A percentile compares a stretch with the other conserved stretches of the same genome.
These are phyloP conservation scores for Callipepla squamata DNA, from an alignment of 2,113 vertebrate species.

Conservation along the genomic window DNA sequence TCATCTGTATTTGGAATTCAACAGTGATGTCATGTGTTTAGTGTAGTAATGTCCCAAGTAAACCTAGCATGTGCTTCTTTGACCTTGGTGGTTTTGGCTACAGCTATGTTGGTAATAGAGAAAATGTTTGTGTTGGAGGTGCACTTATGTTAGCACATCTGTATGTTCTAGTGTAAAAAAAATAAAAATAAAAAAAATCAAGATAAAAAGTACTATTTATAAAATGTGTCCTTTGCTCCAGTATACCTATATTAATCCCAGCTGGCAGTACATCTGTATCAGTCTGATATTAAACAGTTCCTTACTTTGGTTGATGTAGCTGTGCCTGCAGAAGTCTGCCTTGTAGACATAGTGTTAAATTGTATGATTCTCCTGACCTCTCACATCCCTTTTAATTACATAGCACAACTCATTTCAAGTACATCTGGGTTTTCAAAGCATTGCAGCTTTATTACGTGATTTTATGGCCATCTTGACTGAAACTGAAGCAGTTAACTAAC, in stretches of 20 bases:
- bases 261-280: neutral
- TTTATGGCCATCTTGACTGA: slow-evolving; percentile 62
- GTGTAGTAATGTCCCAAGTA: slow-evolving; percentile 4
- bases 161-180: neutral
- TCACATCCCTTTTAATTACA: slow-evolving; percentile 56
- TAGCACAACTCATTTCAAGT: slow-evolving; percentile 41
- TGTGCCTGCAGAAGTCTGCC: neutral
- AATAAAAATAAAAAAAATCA: slow-evolving; percentile 9
- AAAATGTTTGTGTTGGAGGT: slow-evolving; percentile 3
- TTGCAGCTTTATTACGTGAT: slow-evolving; percentile 57
- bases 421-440: slow-evolving; percentile 59
- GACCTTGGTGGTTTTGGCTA: neutral
- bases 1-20: neutral
- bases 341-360: neutral
- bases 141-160: neutral
- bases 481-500: slow-evolving; percentile 53
- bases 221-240: neutral
- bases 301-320: neutral
- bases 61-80: neutral
- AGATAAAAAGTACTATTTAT: neutral
- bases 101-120: neutral
- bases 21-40: slow-evolving; percentile 7
- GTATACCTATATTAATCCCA: neutral
- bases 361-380: slow-evolving; percentile 36
- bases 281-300: neutral